phyloP scores from a whole-genome alignment of 2,797 vertebrate genomes.

The Cheirogaleus major region DNA sequence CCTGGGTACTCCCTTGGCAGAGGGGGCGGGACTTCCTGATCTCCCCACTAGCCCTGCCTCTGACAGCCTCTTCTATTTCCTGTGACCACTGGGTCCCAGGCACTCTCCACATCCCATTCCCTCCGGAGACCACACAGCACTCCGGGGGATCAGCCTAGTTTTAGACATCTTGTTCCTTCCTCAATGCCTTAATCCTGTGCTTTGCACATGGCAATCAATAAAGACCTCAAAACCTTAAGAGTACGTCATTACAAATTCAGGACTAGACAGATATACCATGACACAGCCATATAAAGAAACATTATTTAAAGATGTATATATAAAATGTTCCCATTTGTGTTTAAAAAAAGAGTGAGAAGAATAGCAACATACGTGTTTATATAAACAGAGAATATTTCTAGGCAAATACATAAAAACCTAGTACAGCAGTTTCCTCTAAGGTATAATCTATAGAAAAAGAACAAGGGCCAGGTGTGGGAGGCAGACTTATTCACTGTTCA shows the following conservation, averaged over 20 bases:
- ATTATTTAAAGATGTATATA: neutral
- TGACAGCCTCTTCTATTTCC: neutral
- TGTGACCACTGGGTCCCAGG: neutral
- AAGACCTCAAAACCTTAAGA: neutral
- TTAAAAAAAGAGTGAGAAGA: neutral
- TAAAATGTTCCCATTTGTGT: neutral
- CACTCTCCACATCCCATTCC: neutral
- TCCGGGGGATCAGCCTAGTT: neutral
- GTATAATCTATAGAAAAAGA: neutral
- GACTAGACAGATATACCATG: neutral
- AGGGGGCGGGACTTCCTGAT: neutral
- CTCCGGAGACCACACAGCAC: neutral
- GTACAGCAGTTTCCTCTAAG: neutral
- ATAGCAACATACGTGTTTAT: conserved; percentile 29
- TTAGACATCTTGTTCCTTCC: neutral
- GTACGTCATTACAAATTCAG: neutral
- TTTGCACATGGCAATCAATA: neutral
- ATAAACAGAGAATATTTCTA: neutral
- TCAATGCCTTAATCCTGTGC: neutral
- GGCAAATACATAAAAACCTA: neutral
- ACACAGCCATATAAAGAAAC: neutral
- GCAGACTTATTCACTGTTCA: neutral
- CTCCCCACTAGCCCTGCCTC: neutral
- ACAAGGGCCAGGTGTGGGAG: neutral
- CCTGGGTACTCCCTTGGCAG: neutral